These are phyloP conservation scores for Achatina immaculata DNA, from an alignment of 1,140 invertebrate species.

Conservation along the genomic window DNA sequence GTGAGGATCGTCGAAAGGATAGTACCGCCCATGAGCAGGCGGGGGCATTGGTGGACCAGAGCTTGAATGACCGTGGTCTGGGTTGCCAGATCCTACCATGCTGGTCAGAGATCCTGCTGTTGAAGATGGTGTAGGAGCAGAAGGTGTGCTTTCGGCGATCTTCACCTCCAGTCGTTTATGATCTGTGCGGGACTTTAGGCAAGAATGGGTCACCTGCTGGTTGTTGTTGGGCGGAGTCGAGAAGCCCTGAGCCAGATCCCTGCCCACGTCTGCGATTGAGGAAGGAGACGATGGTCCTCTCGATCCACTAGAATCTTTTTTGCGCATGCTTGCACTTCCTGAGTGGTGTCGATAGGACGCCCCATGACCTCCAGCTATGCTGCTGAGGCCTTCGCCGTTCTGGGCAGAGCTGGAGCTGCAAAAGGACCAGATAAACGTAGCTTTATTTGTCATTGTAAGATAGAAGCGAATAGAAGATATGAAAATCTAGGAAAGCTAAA, in stretches of 20 bases:
- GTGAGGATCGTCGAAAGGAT: conserved; percentile 45
- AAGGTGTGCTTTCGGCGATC: conserved; percentile 48
- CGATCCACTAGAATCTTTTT: conserved; percentile 26
- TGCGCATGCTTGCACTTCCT: conserved; percentile 21
- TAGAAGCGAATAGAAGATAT: too few species aligned
- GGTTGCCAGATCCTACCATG: conserved; percentile 41
- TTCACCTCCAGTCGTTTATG: conserved; percentile 53
- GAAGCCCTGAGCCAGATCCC: background rate
- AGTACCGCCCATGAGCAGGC: conserved; percentile 43
- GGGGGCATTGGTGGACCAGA: conserved; percentile 24
- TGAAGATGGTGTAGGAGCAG: conserved; percentile 25
- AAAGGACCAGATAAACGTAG: background rate
- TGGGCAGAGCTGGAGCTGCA: conserved; percentile 45
- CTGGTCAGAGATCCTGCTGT: conserved; percentile 40
- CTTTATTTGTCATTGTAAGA: too few species aligned
- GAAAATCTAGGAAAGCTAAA: too few species aligned
- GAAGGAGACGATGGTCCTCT: conserved; percentile 29
- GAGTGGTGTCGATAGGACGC: conserved; percentile 30
- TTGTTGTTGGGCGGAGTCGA: background rate
- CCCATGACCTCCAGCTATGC: conserved; percentile 40
- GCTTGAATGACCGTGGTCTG: conserved; percentile 38
- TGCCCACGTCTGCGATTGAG: conserved; percentile 10
- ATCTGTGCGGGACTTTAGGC: conserved; percentile 42
- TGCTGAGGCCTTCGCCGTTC: conserved; percentile 39
- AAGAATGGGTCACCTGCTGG: conserved; percentile 31